These are phyloP conservation scores for Urophycis tenuis DNA, from an alignment of 2,797 vertebrate species.

Conservation along the genomic window DNA sequence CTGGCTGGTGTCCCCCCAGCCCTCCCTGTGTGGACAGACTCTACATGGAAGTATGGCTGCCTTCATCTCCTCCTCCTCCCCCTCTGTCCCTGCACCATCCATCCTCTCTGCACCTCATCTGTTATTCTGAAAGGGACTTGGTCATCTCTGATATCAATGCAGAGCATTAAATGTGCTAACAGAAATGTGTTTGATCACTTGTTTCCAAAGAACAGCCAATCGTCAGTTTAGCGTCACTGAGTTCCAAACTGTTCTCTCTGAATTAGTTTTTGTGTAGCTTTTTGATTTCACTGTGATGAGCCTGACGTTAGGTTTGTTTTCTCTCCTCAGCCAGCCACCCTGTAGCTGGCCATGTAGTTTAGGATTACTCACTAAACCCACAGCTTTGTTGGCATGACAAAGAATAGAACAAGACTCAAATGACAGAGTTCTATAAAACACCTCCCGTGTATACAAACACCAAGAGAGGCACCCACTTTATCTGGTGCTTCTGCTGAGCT, in stretches of 20 bases:
- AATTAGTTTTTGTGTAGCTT: neutral
- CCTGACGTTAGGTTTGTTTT: neutral
- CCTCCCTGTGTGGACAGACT: slow-evolving; percentile 4
- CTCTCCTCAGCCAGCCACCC: slow-evolving; percentile 24
- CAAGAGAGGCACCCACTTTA: slow-evolving; percentile 22
- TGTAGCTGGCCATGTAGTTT: slow-evolving; percentile 32
- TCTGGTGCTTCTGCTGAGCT: slow-evolving; percentile 31
- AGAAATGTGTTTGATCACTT: neutral
- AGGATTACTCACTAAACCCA: slow-evolving; percentile 47
- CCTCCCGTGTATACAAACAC: slow-evolving; percentile 33
- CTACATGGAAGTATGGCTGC: slow-evolving; percentile 25
- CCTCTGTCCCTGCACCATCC: no score
- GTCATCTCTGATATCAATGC: no score
- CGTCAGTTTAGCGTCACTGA: neutral
- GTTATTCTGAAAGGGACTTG: no score
- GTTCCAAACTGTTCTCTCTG: neutral
- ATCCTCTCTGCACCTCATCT: no score
- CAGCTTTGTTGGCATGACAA: slow-evolving; percentile 56
- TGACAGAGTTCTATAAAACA: slow-evolving; percentile 50
- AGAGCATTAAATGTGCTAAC: no score
- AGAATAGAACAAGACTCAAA: slow-evolving; percentile 46
- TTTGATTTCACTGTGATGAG: neutral
- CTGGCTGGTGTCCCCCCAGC: slow-evolving; percentile 13
- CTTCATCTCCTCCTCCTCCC: slow-evolving; percentile 19
- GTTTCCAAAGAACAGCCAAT: neutral